Evolutionary conservation across 2,888 invertebrate species (phyloP).

Genomic region (Elegia similella): DNA sequence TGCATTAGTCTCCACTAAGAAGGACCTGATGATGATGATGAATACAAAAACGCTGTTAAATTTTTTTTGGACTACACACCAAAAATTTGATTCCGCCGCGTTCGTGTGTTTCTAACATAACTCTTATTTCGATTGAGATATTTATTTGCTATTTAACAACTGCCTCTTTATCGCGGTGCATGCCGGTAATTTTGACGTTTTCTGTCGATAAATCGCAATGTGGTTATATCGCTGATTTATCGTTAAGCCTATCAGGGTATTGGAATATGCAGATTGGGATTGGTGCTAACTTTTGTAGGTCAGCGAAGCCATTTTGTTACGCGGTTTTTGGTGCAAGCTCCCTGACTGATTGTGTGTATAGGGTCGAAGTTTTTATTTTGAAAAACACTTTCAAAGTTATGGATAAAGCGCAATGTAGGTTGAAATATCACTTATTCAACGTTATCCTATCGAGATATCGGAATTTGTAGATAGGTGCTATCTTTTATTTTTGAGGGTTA

Average conservation of each 20-base stretch:
- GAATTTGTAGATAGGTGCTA: too few species aligned
- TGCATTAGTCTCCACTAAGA: too few species aligned
- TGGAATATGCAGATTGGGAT: constrained; percentile 34
- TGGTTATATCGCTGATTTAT: constrained; percentile 55
- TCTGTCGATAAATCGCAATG: constrained; percentile 46
- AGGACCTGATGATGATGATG: too few species aligned
- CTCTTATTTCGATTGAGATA: constrained; percentile 63
- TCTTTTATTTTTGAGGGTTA: too few species aligned
- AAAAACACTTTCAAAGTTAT: too few species aligned
- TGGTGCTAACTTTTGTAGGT: constrained; percentile 20
- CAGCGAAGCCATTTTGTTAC: not conserved
- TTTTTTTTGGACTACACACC: constrained; percentile 27
- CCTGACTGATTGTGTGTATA: too few species aligned
- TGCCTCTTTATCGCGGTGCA: constrained; percentile 44
- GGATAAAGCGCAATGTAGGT: too few species aligned
- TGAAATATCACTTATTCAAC: too few species aligned
- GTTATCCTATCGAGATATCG: too few species aligned
- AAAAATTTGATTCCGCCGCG: constrained; percentile 28
- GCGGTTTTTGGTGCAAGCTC: not conserved
- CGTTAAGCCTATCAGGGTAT: constrained; percentile 38
- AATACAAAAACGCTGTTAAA: too few species aligned
- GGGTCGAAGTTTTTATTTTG: too few species aligned
- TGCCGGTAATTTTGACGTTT: constrained; percentile 47
- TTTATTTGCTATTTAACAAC: constrained; percentile 67
- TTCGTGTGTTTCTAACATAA: constrained; percentile 59